phyloP scores from a whole-genome alignment of 2,888 invertebrate species.

The Xestoiulus laeticollis region DNA sequence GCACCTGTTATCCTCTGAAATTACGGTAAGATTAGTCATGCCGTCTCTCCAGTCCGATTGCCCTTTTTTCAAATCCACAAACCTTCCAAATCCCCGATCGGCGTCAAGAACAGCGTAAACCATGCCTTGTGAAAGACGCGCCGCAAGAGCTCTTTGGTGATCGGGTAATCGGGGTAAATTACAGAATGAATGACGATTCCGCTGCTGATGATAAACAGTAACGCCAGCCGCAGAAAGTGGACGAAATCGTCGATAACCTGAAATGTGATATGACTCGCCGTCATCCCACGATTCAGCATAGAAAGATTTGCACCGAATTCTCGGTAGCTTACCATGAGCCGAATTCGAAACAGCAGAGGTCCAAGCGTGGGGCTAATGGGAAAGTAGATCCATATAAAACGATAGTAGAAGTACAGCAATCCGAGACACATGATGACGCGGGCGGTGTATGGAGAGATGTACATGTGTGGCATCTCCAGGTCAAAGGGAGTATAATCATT shows the following conservation, averaged over 20 bases:
- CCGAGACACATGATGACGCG: constrained; percentile 63
- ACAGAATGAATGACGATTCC: constrained; percentile 65
- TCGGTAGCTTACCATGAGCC: constrained; percentile 62
- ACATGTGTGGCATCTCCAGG: constrained; percentile 47
- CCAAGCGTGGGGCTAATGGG: constrained; percentile 66
- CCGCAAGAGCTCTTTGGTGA: constrained; percentile 61
- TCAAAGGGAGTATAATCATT: constrained; percentile 51
- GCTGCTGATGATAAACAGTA: constrained; percentile 63
- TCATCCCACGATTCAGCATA: no score
- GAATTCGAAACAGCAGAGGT: constrained; percentile 66
- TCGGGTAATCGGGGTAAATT: constrained; percentile 65
- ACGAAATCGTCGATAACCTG: constrained; percentile 63
- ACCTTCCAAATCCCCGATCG: constrained; percentile 61
- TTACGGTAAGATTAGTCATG: neutral
- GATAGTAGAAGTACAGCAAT: constrained; percentile 66
- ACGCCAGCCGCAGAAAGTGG: constrained; percentile 63
- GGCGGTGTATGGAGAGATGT: constrained; percentile 60
- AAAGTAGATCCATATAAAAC: constrained; percentile 65
- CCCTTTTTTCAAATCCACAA: constrained; percentile 23
- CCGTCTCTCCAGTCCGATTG: neutral
- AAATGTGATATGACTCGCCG: constrained; percentile 50
- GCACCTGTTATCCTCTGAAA: constrained; percentile 38
- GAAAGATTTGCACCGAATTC: neutral
- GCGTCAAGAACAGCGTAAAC: constrained; percentile 65
- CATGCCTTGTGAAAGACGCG: constrained; percentile 64